phyloP scores from a whole-genome alignment of 1,140 invertebrate genomes.

The Drosophila busckii region DNA sequence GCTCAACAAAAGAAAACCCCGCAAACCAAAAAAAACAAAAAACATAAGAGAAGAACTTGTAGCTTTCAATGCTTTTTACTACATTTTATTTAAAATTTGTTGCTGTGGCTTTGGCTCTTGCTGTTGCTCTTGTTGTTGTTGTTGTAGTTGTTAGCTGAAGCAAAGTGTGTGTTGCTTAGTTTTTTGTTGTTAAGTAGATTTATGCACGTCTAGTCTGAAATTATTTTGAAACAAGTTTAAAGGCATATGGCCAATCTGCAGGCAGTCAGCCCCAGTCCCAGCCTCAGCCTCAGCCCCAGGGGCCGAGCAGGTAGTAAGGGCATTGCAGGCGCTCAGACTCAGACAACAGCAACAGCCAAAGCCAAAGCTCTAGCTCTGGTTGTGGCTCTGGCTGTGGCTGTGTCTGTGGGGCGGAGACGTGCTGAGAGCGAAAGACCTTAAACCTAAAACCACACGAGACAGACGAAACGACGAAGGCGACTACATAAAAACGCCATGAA shows the following conservation, averaged over 20 bases:
- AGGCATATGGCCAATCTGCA: constrained; percentile 58
- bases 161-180: too few species aligned
- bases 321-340: constrained; percentile 50
- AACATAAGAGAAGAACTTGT: constrained; percentile 46
- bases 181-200: constrained; percentile 73
- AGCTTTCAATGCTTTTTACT: constrained; percentile 40
- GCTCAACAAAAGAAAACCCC: constrained; percentile 66
- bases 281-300: constrained; percentile 1
- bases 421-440: constrained; percentile 23
- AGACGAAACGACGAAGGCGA: constrained; percentile 14
- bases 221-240: constrained; percentile 76
- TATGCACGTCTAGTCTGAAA: constrained; percentile 75
- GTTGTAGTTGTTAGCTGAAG: constrained; percentile 31
- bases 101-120: constrained; percentile 17
- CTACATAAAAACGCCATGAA: constrained; percentile 59
- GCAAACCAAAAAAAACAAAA: constrained; percentile 46
- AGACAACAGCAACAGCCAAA: too few species aligned
- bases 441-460: constrained; percentile 50
- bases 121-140: constrained; percentile 7
- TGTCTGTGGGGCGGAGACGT: not conserved
- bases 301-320: constrained; percentile 54
- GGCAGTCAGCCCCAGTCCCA: constrained; percentile 10
- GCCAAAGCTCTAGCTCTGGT: too few species aligned
- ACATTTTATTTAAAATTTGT: constrained; percentile 8
- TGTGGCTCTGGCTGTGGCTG: too few species aligned